Conservation (phyloP, 2,113 vertebrate genomes). For the Marcusenius ussheri region DNA sequence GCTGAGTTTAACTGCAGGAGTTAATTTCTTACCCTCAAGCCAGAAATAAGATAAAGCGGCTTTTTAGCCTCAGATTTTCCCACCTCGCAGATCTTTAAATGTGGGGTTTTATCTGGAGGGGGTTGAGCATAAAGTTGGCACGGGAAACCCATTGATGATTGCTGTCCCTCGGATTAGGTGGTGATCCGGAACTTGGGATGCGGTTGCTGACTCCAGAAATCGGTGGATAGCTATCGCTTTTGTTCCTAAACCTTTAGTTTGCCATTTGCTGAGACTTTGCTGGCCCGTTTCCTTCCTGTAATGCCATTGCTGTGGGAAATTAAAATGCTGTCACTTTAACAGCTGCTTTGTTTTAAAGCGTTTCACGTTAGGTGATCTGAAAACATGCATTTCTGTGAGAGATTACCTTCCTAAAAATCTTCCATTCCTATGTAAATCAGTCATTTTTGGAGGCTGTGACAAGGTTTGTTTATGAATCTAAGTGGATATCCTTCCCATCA, state of each 20-base stretch:
- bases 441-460: neutral
- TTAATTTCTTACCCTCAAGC: constrained; percentile 40
- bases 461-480: neutral
- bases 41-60: constrained; percentile 45
- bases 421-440: neutral
- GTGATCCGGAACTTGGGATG: neutral
- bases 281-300: neutral
- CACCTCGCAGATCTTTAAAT: neutral
- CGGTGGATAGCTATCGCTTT: neutral
- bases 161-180: neutral
- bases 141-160: neutral
- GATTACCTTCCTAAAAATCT: neutral
- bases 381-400: neutral
- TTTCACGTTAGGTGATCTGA: neutral
- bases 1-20: constrained; percentile 41
- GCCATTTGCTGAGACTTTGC: neutral
- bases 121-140: neutral
- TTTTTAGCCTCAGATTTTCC: constrained; percentile 34
- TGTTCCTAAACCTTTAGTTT: neutral
- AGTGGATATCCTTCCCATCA: neutral
- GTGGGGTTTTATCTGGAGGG: neutral
- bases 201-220: neutral
- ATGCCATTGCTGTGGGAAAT: neutral
- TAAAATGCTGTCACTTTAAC: neutral
- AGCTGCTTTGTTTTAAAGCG: neutral